phyloP scores from a whole-genome alignment of 2,113 vertebrate species.

The Barnardius zonarius region DNA sequence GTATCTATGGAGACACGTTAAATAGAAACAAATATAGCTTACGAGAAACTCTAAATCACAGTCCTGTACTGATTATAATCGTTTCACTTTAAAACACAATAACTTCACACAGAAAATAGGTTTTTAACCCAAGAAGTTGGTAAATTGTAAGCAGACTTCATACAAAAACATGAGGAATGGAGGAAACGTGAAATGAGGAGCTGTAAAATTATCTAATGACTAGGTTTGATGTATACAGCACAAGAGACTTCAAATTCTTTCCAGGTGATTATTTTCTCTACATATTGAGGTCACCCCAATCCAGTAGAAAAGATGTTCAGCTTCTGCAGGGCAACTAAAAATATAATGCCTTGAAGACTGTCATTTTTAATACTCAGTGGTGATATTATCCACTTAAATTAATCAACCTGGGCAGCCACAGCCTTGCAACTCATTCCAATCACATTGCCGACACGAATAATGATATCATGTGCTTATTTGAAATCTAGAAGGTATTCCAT shows the following conservation, averaged over 20 bases:
- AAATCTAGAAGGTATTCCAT: not conserved
- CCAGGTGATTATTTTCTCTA: not conserved
- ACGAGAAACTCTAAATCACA: not conserved
- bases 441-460: not conserved
- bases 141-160: not conserved
- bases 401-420: not conserved
- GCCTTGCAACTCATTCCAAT: not conserved
- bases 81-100: not conserved
- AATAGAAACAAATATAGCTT: not conserved
- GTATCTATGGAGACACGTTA: not conserved
- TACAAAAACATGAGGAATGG: not conserved
- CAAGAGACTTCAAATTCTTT: not conserved
- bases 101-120: not conserved
- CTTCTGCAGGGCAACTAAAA: slow-evolving; percentile 11
- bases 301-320: not conserved
- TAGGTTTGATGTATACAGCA: not conserved
- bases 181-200: not conserved
- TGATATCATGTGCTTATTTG: not conserved
- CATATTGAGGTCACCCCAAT: not conserved
- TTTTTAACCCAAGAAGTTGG: not conserved
- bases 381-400: not conserved
- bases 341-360: not conserved
- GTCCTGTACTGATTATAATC: not conserved
- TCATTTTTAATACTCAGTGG: not conserved
- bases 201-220: not conserved